Conservation (phyloP, 2,797 vertebrate genomes). For the Brachyrhaphis roseni region DNA sequence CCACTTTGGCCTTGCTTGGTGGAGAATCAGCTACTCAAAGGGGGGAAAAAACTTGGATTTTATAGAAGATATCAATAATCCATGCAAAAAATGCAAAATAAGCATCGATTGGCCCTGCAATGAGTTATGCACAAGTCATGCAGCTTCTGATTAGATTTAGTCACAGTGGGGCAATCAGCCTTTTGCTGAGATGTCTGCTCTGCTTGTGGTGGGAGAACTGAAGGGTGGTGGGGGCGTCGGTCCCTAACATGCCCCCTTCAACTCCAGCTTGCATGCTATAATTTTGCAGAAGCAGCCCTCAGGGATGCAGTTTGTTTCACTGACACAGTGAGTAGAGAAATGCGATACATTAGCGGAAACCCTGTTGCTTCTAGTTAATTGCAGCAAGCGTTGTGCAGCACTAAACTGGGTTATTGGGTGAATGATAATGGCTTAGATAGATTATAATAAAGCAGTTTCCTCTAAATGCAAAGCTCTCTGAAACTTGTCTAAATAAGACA, state of each 20-base stretch:
- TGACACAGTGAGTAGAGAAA: conserved; percentile 66
- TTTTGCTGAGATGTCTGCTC: conserved; percentile 44
- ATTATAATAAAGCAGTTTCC: conserved; percentile 13
- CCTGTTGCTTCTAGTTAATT: conserved; percentile 70
- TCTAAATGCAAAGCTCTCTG: conserved; percentile 30
- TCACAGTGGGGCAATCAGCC: conserved; percentile 37
- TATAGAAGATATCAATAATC: conserved; percentile 65
- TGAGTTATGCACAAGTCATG: conserved; percentile 54
- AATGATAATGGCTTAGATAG: conserved; percentile 57
- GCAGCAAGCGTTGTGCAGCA: conserved; percentile 42
- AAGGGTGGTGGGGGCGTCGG: conserved; percentile 16
- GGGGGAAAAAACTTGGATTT: conserved; percentile 17
- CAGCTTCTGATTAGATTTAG: conserved; percentile 69
- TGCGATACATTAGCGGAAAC: conserved; percentile 67
- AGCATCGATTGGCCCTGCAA: conserved; percentile 60
- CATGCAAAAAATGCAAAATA: conserved; percentile 47
- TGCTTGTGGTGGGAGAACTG: conserved; percentile 25
- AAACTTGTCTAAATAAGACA: conserved; percentile 25
- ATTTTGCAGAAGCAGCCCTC: conserved; percentile 60
- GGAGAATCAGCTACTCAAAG: conserved; percentile 38
- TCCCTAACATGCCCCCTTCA: conserved; percentile 48
- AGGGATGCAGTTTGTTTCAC: conserved; percentile 69
- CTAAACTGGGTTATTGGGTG: conserved; percentile 59
- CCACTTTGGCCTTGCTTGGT: conserved; percentile 22
- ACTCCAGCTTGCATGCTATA: conserved; percentile 46